phyloP scores from a whole-genome alignment of 2,797 vertebrate species.

The Labroides dimidiatus region DNA sequence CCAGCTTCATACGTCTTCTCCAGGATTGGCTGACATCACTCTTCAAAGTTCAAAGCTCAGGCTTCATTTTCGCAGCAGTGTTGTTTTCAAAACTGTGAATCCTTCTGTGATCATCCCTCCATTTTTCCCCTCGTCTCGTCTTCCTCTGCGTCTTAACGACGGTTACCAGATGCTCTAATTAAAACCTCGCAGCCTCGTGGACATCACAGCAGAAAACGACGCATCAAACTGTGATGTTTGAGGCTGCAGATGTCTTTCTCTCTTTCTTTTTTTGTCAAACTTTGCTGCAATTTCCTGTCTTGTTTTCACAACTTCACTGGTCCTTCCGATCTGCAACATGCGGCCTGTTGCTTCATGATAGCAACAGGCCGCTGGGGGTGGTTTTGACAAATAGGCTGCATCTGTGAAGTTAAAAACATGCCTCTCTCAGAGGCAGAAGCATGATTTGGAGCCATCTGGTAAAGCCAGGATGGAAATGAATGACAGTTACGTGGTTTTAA shows the following conservation, averaged over 20 bases:
- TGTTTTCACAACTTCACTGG: constrained; percentile 82
- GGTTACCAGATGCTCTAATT: constrained; percentile 19
- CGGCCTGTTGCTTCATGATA: constrained; percentile 78
- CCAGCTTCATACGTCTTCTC: too few relatives aligned
- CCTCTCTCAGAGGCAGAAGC: constrained; percentile 16
- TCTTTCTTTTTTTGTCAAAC: constrained; percentile 42
- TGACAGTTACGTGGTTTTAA: constrained; percentile 18
- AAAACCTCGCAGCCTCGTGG: constrained; percentile 6
- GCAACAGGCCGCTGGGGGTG: constrained; percentile 61
- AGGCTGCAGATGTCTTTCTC: constrained; percentile 60
- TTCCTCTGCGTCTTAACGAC: neutral
- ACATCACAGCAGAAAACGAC: constrained; percentile 19
- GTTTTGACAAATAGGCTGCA: constrained; percentile 50
- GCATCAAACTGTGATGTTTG: constrained; percentile 30
- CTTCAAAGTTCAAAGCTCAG: constrained; percentile 8
- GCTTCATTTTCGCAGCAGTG: neutral
- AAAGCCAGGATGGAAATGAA: constrained; percentile 20
- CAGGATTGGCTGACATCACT: too few relatives aligned
- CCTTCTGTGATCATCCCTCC: neutral
- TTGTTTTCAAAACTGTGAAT: neutral
- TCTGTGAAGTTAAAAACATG: constrained; percentile 38
- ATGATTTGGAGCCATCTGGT: constrained; percentile 37
- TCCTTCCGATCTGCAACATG: constrained; percentile 80
- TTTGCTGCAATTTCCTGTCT: constrained; percentile 84
- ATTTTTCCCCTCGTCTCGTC: neutral